Evolutionary conservation across 2,888 invertebrate species (phyloP), one percentile per base, ranked within the genome.

Genomic region (Acronicta psi): DNA sequence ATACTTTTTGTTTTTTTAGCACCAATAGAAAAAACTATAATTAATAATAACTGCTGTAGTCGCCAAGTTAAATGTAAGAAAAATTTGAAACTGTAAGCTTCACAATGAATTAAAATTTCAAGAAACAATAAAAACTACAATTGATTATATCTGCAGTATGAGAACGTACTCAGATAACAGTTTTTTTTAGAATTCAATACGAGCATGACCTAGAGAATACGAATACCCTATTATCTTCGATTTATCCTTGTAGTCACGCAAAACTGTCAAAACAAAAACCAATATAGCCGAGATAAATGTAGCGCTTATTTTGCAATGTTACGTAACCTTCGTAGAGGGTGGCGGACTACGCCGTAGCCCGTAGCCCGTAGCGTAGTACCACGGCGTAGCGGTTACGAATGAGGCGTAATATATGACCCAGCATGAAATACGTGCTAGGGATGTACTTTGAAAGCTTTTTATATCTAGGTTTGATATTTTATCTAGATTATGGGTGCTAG

Each of bases 181-280:
- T 38, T 18, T 43, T 11, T 61, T 40, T n/a, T n/a, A 6, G 2
- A 52, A 41, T 44, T 60, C 60, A 42, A 57, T 56, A 62, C 31
- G 36, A 59, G 18, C 9, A 31, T 50, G 44, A 44, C 36, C 16
- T 31, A 43, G 40, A 49, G 40, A 56, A 62, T 55, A 18, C 41
- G 50, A 67, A 49, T 45, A 17, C 14, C 16, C 20, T 43, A 34
- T 44, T 69, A 34, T 46, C 34, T 7, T 38, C 23, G 41, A 58
- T 70, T 63, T 63, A 54, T 63, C 37, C 36, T 42, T 59, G 52
- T 9, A 56, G 65, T 71, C 73, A 72, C 62, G 75, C 63, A 55
- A 64, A 51, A 43, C 23, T 40, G 41, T 54, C 17, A 49, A 23
- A 68, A 52, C 23, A 34, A 55, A 49, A 61, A 38, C 40, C 44